Conservation (phyloP, 2,888 invertebrate species). For the Lypha dubia region DNA sequence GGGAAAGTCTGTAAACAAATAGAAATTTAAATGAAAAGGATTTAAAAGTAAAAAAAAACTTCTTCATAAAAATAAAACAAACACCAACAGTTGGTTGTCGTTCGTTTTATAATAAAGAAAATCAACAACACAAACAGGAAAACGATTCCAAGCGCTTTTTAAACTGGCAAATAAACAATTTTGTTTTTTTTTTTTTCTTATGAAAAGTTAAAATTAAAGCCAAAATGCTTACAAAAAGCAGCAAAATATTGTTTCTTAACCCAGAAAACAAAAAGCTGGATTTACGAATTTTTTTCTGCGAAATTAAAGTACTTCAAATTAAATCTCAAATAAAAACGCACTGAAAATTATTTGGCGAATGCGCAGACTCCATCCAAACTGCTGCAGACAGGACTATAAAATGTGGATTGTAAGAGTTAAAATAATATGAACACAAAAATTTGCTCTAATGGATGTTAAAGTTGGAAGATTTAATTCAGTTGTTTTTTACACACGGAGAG, state of each 20-base stretch:
- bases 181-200: too few species aligned
- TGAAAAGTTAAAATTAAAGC: too few species aligned
- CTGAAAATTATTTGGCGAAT: background rate
- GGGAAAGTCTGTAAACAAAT: background rate
- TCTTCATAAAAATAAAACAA: slow-evolving; percentile 22
- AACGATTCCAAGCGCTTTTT: background rate
- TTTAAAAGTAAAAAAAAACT: background rate
- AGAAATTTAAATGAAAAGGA: background rate
- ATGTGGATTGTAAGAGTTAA: slow-evolving; percentile 62
- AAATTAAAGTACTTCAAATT: background rate
- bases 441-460: slow-evolving; percentile 11
- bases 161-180: background rate
- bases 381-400: slow-evolving; percentile 1
- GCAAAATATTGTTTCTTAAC: too few species aligned
- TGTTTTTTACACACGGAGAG: slow-evolving; percentile 65
- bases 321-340: background rate
- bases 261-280: too few species aligned
- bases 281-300: too few species aligned
- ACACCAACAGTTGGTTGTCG: slow-evolving; percentile 68
- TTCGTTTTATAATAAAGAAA: background rate
- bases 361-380: slow-evolving; percentile 58
- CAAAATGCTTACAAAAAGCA: too few species aligned
- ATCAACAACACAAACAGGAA: background rate
- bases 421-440: background rate
- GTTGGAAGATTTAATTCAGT: slow-evolving; percentile 34